phyloP scores from a whole-genome alignment of 2,888 invertebrate species.

The Pollenia angustigena region DNA sequence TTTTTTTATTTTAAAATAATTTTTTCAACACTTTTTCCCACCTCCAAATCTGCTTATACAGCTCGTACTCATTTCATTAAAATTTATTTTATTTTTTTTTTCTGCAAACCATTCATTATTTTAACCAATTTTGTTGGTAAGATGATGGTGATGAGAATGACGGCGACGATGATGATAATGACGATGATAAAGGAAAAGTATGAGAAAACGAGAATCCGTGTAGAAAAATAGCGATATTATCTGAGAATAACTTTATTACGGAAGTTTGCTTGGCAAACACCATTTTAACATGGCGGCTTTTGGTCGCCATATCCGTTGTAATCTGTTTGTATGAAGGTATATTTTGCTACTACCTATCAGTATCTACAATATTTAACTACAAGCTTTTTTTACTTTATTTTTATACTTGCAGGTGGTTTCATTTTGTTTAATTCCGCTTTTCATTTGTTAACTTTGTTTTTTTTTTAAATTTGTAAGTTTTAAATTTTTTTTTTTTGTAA shows the following conservation, averaged over 20 bases:
- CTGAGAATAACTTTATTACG: slow-evolving; percentile 81
- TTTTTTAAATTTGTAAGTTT: slow-evolving; percentile 30
- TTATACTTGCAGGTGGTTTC: slow-evolving; percentile 65
- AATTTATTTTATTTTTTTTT: slow-evolving; percentile 24
- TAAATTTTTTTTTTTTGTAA: slow-evolving; percentile 76
- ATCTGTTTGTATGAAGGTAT: slow-evolving; percentile 20
- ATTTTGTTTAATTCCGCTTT: slow-evolving; percentile 46
- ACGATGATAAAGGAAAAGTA: slow-evolving; percentile 30
- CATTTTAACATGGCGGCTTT: slow-evolving; percentile 74
- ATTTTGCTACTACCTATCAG: background rate
- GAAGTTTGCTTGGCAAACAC: slow-evolving; percentile 76
- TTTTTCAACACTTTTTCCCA: slow-evolving; percentile 21
- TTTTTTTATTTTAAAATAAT: slow-evolving; percentile 18
- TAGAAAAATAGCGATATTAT: slow-evolving; percentile 72
- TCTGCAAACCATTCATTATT: slow-evolving; percentile 40
- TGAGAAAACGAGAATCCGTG: slow-evolving; percentile 72
- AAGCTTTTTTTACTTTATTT: slow-evolving; percentile 57
- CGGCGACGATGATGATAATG: slow-evolving; percentile 39
- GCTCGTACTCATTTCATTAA: slow-evolving; percentile 34
- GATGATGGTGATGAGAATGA: slow-evolving; percentile 15
- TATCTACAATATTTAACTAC: slow-evolving; percentile 8
- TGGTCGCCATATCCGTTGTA: slow-evolving; percentile 64
- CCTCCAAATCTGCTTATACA: too few species aligned
- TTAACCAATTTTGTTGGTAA: slow-evolving; percentile 40
- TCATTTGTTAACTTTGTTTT: slow-evolving; percentile 24